Base-by-base conservation (phyloP, 1,140 invertebrate genomes). In the Homalodisca vitripennis region DNA sequence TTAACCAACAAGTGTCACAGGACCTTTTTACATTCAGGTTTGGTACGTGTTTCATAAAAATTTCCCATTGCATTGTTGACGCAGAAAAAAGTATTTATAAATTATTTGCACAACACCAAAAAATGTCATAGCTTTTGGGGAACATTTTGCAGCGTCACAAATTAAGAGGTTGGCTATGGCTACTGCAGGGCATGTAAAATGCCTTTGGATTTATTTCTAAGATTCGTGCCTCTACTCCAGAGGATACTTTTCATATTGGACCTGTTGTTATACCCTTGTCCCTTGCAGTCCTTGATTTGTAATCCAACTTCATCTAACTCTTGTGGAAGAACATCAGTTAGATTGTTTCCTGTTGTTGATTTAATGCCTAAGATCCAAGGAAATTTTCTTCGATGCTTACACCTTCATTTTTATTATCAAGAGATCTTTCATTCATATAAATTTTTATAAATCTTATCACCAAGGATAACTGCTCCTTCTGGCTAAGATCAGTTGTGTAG, bases 401-500 rank as follows among this genome's bases (percentile, higher is more conserved):
- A 41, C 29, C 62, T 22, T 34, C 62, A 31, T 60, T n/a, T 60
- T 31, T 2, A 29, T 24, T 31, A n/a, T 60, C 29, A 3, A 31
- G 12, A 29, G 55, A 27, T n/a, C 24, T 31, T 60, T 14, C 55
- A 60, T 27, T 60, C 6, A 29, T 26, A 29, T 60, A 20, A 14
- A 31, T 32, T 22, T 34, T 31, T 26, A 24, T 27, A 62, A 24
- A 62, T 26, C 20, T 26, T 6, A 26, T 29, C 13, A 64, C 60
- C 31, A 73, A 67, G 29, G 69, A 69, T n/a, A 77, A 67, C 73
- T 77, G 74, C 69, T 77, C 74, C 34, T 57, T 53, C 27, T 76
- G 70, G 65, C 72, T 74, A 20, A 74, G 63, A 69, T 77, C 76
- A n/a, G 76, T 71, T 22, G 76, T 78, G 63, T 73, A 75, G 55